Conservation (phyloP, 2,797 vertebrate species). For the Chiroxiphia lanceolata region DNA sequence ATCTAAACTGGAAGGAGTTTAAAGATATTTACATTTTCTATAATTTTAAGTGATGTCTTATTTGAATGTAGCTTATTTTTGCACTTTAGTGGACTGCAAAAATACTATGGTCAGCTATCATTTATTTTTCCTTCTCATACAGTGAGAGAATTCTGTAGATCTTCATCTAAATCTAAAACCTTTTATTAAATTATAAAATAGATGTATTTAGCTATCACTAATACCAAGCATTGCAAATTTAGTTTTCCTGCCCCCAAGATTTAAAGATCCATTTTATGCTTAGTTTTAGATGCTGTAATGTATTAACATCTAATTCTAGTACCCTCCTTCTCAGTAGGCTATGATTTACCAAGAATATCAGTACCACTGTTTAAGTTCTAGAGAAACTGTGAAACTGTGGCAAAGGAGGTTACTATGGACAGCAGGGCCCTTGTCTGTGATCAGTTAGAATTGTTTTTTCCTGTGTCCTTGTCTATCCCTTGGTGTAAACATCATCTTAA, state of each 20-base stretch:
- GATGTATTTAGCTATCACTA: not conserved
- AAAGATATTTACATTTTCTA: not conserved
- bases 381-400: not conserved
- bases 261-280: not conserved
- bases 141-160: not conserved
- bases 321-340: not conserved
- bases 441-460: not conserved
- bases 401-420: not conserved
- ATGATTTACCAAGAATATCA: not conserved
- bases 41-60: not conserved
- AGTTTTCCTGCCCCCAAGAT: not conserved
- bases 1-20: not conserved
- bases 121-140: not conserved
- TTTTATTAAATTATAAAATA: not conserved
- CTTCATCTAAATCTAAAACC: not conserved
- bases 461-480: not conserved
- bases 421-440: not conserved
- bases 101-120: not conserved
- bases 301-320: not conserved
- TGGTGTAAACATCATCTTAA: not conserved
- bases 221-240: not conserved
- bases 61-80: not conserved
- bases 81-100: not conserved
- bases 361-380: not conserved
- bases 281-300: not conserved